phyloP scores from a whole-genome alignment of 2,113 vertebrate species.

The Rhombomys opimus region DNA sequence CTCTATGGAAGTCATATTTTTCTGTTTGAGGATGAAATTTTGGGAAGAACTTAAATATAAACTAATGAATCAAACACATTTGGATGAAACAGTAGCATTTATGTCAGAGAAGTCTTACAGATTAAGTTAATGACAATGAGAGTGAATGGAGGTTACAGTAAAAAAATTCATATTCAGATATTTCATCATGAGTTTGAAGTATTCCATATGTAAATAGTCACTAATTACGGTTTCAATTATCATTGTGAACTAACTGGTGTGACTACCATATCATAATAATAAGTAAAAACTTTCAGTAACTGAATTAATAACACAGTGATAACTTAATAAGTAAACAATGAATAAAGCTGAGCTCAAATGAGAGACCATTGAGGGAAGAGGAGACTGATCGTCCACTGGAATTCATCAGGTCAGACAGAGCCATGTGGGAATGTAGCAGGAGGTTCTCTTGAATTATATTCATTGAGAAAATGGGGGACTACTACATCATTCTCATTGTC shows the following conservation, averaged over 20 bases:
- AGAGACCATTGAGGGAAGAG: neutral
- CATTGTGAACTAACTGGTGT: neutral
- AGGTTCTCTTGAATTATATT: conserved; percentile 72
- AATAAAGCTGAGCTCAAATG: neutral
- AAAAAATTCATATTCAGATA: neutral
- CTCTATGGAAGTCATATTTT: neutral
- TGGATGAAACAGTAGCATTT: neutral
- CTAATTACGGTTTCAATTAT: neutral
- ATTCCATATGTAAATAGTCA: neutral
- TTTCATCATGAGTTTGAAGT: neutral
- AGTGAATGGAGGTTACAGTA: neutral
- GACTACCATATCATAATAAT: neutral
- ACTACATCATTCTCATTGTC: conserved; percentile 76
- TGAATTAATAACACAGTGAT: neutral
- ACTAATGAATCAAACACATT: neutral
- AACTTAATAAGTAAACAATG: neutral
- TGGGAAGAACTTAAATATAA: neutral
- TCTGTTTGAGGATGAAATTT: neutral
- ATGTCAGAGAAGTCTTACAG: neutral
- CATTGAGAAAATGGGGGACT: conserved; percentile 60
- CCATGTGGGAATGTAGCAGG: neutral
- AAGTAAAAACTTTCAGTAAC: neutral
- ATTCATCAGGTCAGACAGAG: conserved; percentile 57
- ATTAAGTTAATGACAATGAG: neutral
- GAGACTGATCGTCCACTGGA: neutral